Evolutionary conservation across 1,140 invertebrate species (phyloP), one percentile per base, ranked within the genome.

Genomic region (Drosophila truncata): DNA sequence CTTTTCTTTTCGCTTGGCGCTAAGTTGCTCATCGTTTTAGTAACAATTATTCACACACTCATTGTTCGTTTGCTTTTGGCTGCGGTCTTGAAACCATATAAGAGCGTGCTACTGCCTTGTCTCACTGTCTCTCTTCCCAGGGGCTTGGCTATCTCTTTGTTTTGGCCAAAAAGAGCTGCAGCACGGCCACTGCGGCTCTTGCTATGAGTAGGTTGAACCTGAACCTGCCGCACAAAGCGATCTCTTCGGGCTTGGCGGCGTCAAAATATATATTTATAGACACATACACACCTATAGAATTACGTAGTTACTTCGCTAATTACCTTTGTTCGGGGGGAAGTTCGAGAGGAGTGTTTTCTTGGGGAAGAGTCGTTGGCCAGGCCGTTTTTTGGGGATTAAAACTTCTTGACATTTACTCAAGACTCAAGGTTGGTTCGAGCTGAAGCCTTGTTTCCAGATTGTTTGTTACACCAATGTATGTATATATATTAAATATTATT

Each of bases 31-130:
- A 83, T 83, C 71, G 64, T 62, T 83, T 86, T 80, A 50, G 70
- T 67, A 77, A 80, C 60, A 61, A 83, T 81, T 85, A 67, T 80
- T 74, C 70, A 60, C 44, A 50, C 70, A 66, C 72, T 78, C 64
- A 73, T 60, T 80, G 64, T 62, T 88, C 72, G 58, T 66, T 82
- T 80, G 80, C 59, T 61, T 80, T 54, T 54, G 52, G 54, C 71
- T 88, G 83, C 65, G 84, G 83, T 88, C 80, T 86, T 80, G 83
- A 87, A 87, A 87, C 83, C 83, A 80, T 78, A 57, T 71, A 71
- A 78, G 80, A 84, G 84, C 83, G 67, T 52, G 23, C 16, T 50
- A 52, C 59, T 59, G 65, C 33, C 57, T 67, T 58, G 50, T 62
- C 50, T 63, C 41, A 54, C 47, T 61, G 35, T n/a, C 16, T 13